Conservation (phyloP, 2,113 vertebrate genomes). For the Lathamus discolor region DNA sequence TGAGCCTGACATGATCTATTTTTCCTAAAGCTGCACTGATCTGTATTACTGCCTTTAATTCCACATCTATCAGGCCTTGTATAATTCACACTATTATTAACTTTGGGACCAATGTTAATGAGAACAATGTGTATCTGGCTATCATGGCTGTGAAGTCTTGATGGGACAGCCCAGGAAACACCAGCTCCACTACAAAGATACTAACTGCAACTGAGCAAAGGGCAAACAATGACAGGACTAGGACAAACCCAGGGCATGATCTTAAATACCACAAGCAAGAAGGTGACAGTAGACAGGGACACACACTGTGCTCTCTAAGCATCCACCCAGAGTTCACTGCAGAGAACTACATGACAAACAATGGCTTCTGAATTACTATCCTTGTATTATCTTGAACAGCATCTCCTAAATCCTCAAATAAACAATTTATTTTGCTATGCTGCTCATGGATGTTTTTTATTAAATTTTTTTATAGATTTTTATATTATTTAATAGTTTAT, state of each 20-base stretch:
- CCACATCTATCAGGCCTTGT: not conserved
- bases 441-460: not conserved
- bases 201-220: not conserved
- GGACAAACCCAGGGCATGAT: not conserved
- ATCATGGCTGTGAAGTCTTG: not conserved
- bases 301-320: rapidly evolving
- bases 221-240: not conserved
- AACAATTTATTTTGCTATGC: not conserved
- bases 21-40: not conserved
- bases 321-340: not conserved
- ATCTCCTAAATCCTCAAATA: not conserved
- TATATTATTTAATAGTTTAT: not conserved
- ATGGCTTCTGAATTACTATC: not conserved
- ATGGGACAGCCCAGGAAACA: not conserved
- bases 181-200: not conserved
- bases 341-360: not conserved
- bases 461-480: not conserved
- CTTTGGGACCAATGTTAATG: not conserved
- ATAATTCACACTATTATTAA: not conserved
- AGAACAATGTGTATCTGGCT: rapidly evolving
- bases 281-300: not conserved
- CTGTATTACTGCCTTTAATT: not conserved
- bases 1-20: not conserved
- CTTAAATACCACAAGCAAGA: not conserved
- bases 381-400: not conserved